These are phyloP conservation scores for Brienomyrus brachyistius DNA, from an alignment of 2,113 vertebrate species.

Conservation along the genomic window DNA sequence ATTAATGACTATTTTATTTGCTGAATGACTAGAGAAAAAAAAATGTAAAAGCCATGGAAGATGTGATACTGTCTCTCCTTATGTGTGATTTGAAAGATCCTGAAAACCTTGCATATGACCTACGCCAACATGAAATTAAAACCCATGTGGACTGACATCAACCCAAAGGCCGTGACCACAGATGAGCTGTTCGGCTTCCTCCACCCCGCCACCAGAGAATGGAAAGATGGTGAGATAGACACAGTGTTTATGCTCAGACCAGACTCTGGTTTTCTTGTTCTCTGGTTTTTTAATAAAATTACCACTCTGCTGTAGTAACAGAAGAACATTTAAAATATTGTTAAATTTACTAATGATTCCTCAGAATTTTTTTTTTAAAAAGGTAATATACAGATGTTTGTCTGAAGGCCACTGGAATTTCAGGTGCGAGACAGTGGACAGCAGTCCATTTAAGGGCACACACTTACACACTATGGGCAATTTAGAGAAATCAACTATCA, in stretches of 20 bases:
- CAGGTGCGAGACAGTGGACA: neutral
- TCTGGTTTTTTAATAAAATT: neutral
- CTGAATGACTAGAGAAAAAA: neutral
- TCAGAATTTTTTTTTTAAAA: neutral
- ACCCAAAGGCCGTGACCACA: conserved; percentile 63
- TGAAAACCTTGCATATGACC: conserved; percentile 59
- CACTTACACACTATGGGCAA: neutral
- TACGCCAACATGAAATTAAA: conserved; percentile 60
- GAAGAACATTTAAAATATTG: neutral
- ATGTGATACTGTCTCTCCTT: neutral
- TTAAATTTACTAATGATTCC: neutral
- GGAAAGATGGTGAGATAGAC: conserved; percentile 61
- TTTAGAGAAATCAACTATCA: neutral
- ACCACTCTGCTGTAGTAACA: neutral
- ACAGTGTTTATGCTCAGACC: neutral
- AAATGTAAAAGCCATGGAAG: neutral
- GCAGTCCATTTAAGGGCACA: neutral
- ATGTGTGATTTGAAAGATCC: conserved; percentile 41
- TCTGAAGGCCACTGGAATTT: neutral
- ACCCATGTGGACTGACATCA: conserved; percentile 57
- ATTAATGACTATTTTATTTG: neutral
- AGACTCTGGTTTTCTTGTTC: neutral
- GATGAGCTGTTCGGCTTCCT: conserved; percentile 63
- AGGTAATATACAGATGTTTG: neutral
- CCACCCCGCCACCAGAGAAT: conserved; percentile 60